Evolutionary conservation across 2,888 invertebrate species (phyloP).

Genomic region (Theodoxus fluviatilis): DNA sequence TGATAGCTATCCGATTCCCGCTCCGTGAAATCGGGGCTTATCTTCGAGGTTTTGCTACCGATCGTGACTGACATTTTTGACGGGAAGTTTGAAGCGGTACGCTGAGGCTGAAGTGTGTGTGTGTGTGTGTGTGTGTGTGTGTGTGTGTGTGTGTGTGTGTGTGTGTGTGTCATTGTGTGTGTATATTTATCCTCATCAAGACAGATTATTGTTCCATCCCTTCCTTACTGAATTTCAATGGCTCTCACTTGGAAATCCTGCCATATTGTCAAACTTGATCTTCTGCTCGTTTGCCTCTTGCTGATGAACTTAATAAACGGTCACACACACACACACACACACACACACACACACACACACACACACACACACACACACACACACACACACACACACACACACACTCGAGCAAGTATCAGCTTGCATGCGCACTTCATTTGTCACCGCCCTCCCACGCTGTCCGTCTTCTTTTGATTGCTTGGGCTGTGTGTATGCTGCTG

Average conservation of each 20-base stretch:
- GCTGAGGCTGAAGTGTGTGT: neutral
- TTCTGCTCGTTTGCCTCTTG: neutral
- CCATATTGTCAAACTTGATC: neutral
- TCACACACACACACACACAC: neutral
- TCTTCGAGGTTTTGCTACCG: too few species aligned
- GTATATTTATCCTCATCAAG: neutral
- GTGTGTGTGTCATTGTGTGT: conserved; percentile 13
- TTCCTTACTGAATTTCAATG: neutral
- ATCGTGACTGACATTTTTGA: too few species aligned
- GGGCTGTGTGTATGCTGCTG: too few species aligned
- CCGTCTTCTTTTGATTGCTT: too few species aligned
- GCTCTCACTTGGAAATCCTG: neutral
- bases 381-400: too few species aligned
- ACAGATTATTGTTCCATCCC: neutral
- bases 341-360: neutral
- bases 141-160: neutral
- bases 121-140: neutral
- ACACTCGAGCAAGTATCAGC: too few species aligned
- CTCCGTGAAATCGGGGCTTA: too few species aligned
- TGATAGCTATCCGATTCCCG: too few species aligned
- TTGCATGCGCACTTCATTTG: too few species aligned
- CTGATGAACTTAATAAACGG: neutral
- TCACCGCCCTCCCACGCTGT: too few species aligned
- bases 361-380: too few species aligned
- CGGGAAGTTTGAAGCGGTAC: too few species aligned